A percentile compares a stretch with the other conserved stretches of the same genome.
Evolutionary conservation across 2,888 invertebrate species (phyloP).

Genomic region (Sesia bembeciformis): DNA sequence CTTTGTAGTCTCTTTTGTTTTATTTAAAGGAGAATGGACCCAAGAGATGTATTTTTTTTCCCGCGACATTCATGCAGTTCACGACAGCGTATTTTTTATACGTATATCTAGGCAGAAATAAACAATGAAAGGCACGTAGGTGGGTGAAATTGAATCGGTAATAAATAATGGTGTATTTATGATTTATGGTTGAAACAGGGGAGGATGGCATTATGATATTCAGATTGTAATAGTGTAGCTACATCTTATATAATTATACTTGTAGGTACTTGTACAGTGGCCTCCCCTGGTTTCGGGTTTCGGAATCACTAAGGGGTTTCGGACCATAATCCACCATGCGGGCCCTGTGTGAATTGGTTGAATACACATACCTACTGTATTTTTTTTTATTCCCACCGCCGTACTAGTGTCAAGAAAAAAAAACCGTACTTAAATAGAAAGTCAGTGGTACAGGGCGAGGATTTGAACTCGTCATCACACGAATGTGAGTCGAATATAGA

Average conservation of each 20-base stretch:
- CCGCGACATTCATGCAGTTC: constrained; percentile 25
- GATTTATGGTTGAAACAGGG: constrained; percentile 41
- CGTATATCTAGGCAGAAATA: constrained; percentile 28
- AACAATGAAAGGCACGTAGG: constrained; percentile 49
- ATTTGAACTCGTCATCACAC: too few relatives aligned
- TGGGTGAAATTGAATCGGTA: constrained; percentile 65
- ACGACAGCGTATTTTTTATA: constrained; percentile 40
- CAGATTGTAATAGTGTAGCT: not conserved
- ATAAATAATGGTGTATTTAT: constrained; percentile 69
- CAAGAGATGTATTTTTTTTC: constrained; percentile 47
- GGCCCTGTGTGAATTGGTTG: too few relatives aligned
- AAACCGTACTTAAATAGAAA: too few relatives aligned
- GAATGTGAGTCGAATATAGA: too few relatives aligned
- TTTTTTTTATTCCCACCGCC: too few relatives aligned
- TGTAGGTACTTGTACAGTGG: too few relatives aligned
- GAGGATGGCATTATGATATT: not conserved
- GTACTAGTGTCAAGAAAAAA: too few relatives aligned
- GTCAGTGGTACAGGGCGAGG: too few relatives aligned
- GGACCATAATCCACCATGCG: too few relatives aligned
- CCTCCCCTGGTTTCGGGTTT: too few relatives aligned
- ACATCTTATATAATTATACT: not conserved
- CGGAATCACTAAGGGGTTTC: too few relatives aligned
- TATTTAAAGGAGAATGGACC: constrained; percentile 62
- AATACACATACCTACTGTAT: too few relatives aligned
- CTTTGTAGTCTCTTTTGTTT: constrained; percentile 69